A percentile compares a stretch with the other conserved stretches of the same genome.
Conservation (phyloP, 2,888 invertebrate species). For the Halictus ligatus region DNA sequence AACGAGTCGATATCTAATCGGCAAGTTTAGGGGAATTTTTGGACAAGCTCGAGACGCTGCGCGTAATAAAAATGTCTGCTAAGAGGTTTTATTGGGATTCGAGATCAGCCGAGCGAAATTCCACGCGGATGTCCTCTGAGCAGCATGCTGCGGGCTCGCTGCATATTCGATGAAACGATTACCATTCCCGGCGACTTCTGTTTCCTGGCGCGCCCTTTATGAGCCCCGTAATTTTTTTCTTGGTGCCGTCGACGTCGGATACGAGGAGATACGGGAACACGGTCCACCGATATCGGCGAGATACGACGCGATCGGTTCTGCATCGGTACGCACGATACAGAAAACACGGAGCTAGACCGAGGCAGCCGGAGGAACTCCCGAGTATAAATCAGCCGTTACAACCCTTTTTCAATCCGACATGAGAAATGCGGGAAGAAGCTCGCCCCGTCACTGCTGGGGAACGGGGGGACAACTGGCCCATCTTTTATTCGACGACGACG, state of each 20-base stretch:
- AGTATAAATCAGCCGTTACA: conserved; percentile 66
- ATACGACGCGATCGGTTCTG: conserved; percentile 70
- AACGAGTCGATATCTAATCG: not conserved
- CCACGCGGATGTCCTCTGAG: not conserved
- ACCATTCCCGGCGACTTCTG: conserved; percentile 48
- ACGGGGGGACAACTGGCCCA: conserved; percentile 69
- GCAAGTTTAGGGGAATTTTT: not conserved
- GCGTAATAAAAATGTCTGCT: not conserved
- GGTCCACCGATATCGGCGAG: conserved; percentile 65
- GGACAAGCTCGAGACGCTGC: not conserved
- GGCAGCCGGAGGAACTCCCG: conserved; percentile 53
- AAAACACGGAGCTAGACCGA: conserved; percentile 40
- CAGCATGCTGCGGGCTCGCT: not conserved
- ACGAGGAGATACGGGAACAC: conserved; percentile 47
- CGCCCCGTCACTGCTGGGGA: conserved; percentile 27
- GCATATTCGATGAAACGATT: conserved; percentile 32
- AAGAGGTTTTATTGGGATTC: not conserved
- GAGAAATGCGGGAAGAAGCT: conserved; percentile 65
- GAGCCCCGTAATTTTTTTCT: conserved; percentile 34
- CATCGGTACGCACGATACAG: conserved; percentile 59
- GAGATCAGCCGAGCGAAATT: not conserved
- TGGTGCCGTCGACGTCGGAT: conserved; percentile 46
- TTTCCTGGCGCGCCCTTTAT: conserved; percentile 51
- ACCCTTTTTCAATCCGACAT: conserved; percentile 68
- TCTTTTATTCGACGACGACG: conserved; percentile 70